A percentile compares a stretch with the other conserved stretches of the same genome.
Evolutionary conservation across 1,140 invertebrate genomes (phyloP).

Genomic region (Drosophila guanche): DNA sequence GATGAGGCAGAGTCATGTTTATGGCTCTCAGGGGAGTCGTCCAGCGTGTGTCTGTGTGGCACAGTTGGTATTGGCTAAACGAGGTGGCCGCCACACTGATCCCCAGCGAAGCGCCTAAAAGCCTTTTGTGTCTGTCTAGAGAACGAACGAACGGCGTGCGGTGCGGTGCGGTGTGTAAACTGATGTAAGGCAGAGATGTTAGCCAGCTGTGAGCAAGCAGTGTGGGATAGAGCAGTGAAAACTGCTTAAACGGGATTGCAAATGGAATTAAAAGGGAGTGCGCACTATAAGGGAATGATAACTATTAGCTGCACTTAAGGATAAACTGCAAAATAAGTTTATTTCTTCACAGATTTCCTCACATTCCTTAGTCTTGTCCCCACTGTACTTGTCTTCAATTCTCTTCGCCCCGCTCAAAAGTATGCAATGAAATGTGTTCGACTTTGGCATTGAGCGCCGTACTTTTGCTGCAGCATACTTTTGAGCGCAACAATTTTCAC

Average conservation of each 20-base stretch:
- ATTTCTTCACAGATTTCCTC: too few relatives aligned
- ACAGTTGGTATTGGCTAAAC: slow-evolving; percentile 38
- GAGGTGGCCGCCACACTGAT: slow-evolving; percentile 19
- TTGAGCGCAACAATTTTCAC: slow-evolving; percentile 6
- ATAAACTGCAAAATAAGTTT: too few relatives aligned
- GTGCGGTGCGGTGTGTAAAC: not conserved
- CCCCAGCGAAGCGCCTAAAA: slow-evolving; percentile 41
- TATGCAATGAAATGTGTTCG: slow-evolving; percentile 27
- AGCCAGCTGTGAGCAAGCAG: too few relatives aligned
- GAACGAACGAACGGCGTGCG: not conserved
- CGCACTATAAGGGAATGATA: too few relatives aligned
- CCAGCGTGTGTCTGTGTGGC: slow-evolving; percentile 10
- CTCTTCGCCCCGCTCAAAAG: slow-evolving; percentile 23
- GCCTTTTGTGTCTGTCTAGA: slow-evolving; percentile 41
- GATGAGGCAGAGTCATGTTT: slow-evolving; percentile 47
- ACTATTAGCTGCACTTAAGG: too few relatives aligned
- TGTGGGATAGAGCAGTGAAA: too few relatives aligned
- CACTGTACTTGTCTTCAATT: not conserved
- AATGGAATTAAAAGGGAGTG: too few relatives aligned
- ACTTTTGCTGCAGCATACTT: slow-evolving; percentile 17
- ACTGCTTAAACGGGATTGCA: too few relatives aligned
- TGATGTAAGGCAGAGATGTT: slow-evolving; percentile 9
- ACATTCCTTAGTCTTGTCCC: too few relatives aligned
- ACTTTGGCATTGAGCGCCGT: not conserved
- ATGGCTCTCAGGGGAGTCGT: slow-evolving; percentile 59